These are phyloP conservation scores for Brachynemurus nebulosus DNA, from an alignment of 2,888 invertebrate species.

Conservation along the genomic window DNA sequence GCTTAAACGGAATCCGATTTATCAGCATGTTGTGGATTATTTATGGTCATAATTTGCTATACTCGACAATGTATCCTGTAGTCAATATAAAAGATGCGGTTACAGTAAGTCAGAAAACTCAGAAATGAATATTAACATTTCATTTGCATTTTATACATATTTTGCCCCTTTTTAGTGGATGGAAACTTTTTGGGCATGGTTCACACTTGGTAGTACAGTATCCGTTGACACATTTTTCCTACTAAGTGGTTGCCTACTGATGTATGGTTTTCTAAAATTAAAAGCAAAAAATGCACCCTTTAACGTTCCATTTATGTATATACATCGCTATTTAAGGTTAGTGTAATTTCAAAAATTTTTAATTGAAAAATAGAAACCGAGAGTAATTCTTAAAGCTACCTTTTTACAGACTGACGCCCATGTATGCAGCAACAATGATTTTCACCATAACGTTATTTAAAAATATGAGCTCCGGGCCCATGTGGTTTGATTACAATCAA, in stretches of 20 bases:
- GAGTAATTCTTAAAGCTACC: too few species aligned
- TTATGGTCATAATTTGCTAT: conserved; percentile 33
- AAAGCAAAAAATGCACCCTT: conserved; percentile 23
- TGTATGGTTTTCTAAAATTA: conserved; percentile 30
- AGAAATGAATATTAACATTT: too few species aligned
- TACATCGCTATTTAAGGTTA: conserved; percentile 34
- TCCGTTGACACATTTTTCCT: conserved; percentile 51
- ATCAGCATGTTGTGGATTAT: conserved; percentile 37
- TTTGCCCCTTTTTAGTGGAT: too few species aligned
- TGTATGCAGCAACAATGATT: conserved; percentile 30
- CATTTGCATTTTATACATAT: too few species aligned
- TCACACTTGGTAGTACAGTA: conserved; percentile 32
- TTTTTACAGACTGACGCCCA: conserved; percentile 31
- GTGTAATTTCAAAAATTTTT: too few species aligned
- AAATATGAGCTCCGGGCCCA: conserved; percentile 35
- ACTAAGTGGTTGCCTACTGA: conserved; percentile 43
- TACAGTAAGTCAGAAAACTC: too few species aligned
- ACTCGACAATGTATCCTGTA: too few species aligned
- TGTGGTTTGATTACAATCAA: conserved; percentile 33
- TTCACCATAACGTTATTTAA: conserved; percentile 32
- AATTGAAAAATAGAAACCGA: too few species aligned
- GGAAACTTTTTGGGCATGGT: neutral
- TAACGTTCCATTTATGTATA: conserved; percentile 27
- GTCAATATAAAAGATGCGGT: too few species aligned
- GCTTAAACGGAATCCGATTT: conserved; percentile 33